Evolutionary conservation across 2,113 vertebrate species (phyloP), one percentile per base, ranked within the genome.

Genomic region (Eclectus roratus): DNA sequence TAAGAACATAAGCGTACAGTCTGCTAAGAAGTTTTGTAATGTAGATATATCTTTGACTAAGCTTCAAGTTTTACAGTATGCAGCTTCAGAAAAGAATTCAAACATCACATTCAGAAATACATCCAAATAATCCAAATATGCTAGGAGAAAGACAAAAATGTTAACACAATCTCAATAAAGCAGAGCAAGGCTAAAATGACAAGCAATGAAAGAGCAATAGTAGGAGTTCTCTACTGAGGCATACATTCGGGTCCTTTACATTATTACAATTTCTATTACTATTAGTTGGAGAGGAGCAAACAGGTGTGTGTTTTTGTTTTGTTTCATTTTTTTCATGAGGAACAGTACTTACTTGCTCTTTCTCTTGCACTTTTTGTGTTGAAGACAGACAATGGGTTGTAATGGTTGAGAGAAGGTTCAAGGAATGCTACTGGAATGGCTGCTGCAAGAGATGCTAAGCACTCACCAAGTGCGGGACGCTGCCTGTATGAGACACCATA

Each of bases 371-470:
- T 98, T 96, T 99, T 99, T 64, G 99, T 99, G 97, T 99, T 99
- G 97, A 99, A 99, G 88, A 99, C 98, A 1, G 99, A 99, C 88
- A 98, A 98, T 12, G 98, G 98, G 96, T 99, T 99, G 98, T 99
- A 98, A 35, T 97, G 97, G 97, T 99, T 99, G 87, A 99, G 98
- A 63, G 98, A 97, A 33, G 99, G 99, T 97, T 99, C 99, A 96
- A 99, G 98, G 95, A 99, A 99, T 20, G 99, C 99, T 35, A 99
- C 99, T 11, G 99, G 99, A 93, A 99, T 99, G 74, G 99, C 99
- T 44, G 99, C 99, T 6, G 99, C 99, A 89, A 99, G 98, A 11
- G 99, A 99, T 63, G 99, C 99, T 95, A 99, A 98, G 97, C 99
- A 99, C 92, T 99, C 99, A 74, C 99, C 99, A n/a, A 99, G 98